These are phyloP conservation scores for Heliothis subflexa DNA, from an alignment of 1,140 invertebrate species.

Conservation along the genomic window DNA sequence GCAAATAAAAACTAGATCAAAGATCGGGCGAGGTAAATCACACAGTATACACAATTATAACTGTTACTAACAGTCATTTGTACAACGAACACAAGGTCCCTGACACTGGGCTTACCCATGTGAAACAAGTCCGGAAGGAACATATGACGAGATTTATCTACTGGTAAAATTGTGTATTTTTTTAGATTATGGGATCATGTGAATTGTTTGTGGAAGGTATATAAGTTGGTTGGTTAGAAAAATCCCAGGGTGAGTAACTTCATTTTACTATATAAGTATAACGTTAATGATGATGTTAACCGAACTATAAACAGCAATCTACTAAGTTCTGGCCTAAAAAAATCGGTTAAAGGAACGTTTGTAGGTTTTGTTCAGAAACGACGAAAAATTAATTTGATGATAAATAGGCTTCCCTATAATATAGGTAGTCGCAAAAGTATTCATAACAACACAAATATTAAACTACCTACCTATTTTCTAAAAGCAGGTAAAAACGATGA, in stretches of 20 bases:
- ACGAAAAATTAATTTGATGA: too few species aligned
- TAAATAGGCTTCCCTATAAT: too few species aligned
- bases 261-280: too few species aligned
- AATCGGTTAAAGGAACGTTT: background rate
- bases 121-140: constrained; percentile 26
- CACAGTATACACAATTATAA: constrained; percentile 28
- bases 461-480: background rate
- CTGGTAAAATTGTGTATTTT: background rate
- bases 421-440: too few species aligned
- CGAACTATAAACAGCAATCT: too few species aligned
- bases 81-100: constrained; percentile 31
- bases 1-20: background rate
- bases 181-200: background rate
- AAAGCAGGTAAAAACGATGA: constrained; percentile 1
- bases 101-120: constrained; percentile 21
- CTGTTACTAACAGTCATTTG: constrained; percentile 5
- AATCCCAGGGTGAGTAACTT: too few species aligned
- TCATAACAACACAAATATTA: too few species aligned
- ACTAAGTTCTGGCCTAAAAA: background rate
- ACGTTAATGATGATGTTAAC: too few species aligned
- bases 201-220: background rate
- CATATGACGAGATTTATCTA: constrained; percentile 3
- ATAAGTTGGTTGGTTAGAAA: background rate
- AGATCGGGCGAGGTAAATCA: constrained; percentile 33
- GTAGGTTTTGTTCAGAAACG: background rate